These are phyloP conservation scores for Xerus inauris DNA, from an alignment of 2,113 vertebrate species.

Conservation along the genomic window DNA sequence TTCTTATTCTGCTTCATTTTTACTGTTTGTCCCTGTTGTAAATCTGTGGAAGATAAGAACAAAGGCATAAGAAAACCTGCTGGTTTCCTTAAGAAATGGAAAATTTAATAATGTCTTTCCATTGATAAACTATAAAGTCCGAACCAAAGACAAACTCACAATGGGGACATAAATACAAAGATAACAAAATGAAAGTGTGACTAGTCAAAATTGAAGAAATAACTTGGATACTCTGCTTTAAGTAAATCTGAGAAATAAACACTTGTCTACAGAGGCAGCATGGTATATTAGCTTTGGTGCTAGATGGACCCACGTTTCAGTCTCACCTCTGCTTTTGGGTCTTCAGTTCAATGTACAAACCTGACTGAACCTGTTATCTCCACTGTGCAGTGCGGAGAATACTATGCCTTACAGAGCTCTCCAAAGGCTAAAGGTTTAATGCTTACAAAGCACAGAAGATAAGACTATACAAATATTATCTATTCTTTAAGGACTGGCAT, in stretches of 20 bases:
- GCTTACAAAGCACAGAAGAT: neutral
- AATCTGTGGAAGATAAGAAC: conserved; percentile 36
- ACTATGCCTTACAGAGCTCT: neutral
- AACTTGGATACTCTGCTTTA: neutral
- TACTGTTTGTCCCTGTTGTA: neutral
- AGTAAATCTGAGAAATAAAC: neutral
- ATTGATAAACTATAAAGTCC: conserved; percentile 37
- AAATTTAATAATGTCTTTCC: neutral
- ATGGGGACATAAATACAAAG: neutral
- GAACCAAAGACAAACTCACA: conserved; percentile 40
- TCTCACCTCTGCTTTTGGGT: neutral
- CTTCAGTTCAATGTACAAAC: neutral
- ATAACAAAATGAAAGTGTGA: neutral
- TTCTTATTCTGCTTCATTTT: neutral
- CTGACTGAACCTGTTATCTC: neutral
- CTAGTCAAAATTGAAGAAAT: neutral
- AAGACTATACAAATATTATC: no score
- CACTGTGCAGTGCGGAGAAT: neutral
- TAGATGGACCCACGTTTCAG: neutral
- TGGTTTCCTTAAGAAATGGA: neutral
- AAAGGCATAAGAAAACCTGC: neutral
- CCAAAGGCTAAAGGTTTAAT: neutral
- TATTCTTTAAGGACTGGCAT: neutral
- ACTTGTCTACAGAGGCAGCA: neutral
- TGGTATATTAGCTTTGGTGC: neutral